Base-by-base conservation (phyloP, 2,113 vertebrate genomes). In the Callorhinus ursinus region DNA sequence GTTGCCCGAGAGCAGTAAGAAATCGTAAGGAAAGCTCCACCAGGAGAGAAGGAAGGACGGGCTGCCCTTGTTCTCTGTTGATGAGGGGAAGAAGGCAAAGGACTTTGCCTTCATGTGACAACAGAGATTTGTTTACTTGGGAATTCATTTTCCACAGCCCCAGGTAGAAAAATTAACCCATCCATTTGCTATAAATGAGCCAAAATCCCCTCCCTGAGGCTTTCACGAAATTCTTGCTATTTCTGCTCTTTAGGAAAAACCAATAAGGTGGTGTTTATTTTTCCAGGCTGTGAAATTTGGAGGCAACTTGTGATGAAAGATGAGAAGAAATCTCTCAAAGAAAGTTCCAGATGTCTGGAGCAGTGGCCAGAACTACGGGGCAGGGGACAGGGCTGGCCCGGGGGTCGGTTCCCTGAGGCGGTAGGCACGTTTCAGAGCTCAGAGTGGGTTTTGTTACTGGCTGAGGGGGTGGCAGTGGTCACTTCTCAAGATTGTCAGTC, bases 81-180 rank as follows among this genome's bases (percentile, higher is more conserved):
- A 81, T 22, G 77, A 42, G n/a, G 33, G 33, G 31, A 51, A 39
- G 51, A 81, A 90, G 55, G 39, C 12, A 11, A 46, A 79, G 39
- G 39, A 16, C 46, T 71, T 21, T 24, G 76, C 11, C 24, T 84
- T 42, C 28, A 1, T 7, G 21, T 77, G 88, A 86, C 86, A 55
- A 28, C 9, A 82, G 57, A 81, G 21, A 24, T 79, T 77, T 82
- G 76, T 67, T 92, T 88, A 59, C 91, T 55, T 26, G 49, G 81
- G 65, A 94, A 67, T 85, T 94, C 88, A 86, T 95, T 96, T 95
- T 55, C 88, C n/a, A 67, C 33, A 87, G 79, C 36, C 86, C 77
- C 49, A 90, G 91, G 82, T 86, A 61, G 57, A 97, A 97, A 89
- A 89, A 36, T 28, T 22, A 71, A 83, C 33, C 77, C 86, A 93